Evolutionary conservation across 2,888 invertebrate species (phyloP).

Genomic region (Oeneis ivallda): DNA sequence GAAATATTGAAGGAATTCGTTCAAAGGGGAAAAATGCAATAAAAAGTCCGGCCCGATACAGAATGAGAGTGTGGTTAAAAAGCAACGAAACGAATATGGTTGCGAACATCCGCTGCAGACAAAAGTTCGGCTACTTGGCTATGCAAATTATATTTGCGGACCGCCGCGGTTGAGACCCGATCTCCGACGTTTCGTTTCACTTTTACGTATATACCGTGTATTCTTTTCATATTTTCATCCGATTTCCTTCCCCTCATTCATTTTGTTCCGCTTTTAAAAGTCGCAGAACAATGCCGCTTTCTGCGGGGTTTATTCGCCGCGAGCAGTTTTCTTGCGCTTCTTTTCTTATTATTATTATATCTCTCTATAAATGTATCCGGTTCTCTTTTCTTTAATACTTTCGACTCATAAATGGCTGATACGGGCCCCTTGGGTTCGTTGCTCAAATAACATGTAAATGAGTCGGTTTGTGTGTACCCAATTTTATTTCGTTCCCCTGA

Average conservation of each 20-base stretch:
- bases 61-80: slow-evolving; percentile 78
- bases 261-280: slow-evolving; percentile 79
- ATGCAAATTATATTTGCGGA: slow-evolving; percentile 83
- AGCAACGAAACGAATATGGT: slow-evolving; percentile 80
- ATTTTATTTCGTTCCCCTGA: slow-evolving; percentile 56
- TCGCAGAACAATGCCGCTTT: slow-evolving; percentile 78
- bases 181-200: slow-evolving; percentile 79
- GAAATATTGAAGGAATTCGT: slow-evolving; percentile 81
- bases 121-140: slow-evolving; percentile 81
- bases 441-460: slow-evolving; percentile 81
- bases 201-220: slow-evolving; percentile 76
- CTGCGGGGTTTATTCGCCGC: slow-evolving; percentile 76
- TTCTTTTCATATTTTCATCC: slow-evolving; percentile 82
- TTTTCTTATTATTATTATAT: slow-evolving; percentile 76
- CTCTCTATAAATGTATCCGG: slow-evolving; percentile 73
- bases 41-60: slow-evolving; percentile 74
- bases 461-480: slow-evolving; percentile 67
- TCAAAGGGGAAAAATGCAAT: slow-evolving; percentile 81
- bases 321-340: slow-evolving; percentile 76
- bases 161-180: slow-evolving; percentile 76
- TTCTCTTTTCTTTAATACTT: slow-evolving; percentile 81
- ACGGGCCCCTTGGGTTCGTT: slow-evolving; percentile 78
- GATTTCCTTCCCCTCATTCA: slow-evolving; percentile 80
- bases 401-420: slow-evolving; percentile 80
- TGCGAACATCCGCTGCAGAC: slow-evolving; percentile 79